Conservation (phyloP, 1,140 invertebrate genomes). For the Leucophenga varia region DNA sequence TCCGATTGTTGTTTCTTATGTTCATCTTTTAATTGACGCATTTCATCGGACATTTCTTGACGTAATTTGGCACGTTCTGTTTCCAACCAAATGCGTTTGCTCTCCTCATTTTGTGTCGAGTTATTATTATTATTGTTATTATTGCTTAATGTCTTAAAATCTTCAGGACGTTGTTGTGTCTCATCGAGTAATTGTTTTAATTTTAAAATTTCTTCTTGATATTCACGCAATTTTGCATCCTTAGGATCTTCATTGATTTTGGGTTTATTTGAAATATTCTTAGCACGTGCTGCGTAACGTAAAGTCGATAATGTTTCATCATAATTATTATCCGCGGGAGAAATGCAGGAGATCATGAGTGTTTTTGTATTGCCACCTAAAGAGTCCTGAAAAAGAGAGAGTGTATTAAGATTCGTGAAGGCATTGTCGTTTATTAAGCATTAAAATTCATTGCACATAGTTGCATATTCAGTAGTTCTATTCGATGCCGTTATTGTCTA, state of each 20-base stretch:
- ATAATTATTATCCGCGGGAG: slow-evolving; percentile 85
- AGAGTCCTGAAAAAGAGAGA: slow-evolving; percentile 82
- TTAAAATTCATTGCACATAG: too few species aligned
- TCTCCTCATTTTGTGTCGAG: too few species aligned
- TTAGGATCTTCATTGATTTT: slow-evolving; percentile 93
- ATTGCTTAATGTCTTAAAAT: not conserved
- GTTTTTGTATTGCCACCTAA: slow-evolving; percentile 93
- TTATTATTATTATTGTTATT: too few species aligned
- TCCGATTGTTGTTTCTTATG: slow-evolving; percentile 57
- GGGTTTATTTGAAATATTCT: slow-evolving; percentile 92
- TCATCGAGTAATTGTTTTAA: slow-evolving; percentile 69
- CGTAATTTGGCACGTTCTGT: slow-evolving; percentile 36
- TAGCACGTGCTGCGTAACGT: slow-evolving; percentile 85
- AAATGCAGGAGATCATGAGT: slow-evolving; percentile 91
- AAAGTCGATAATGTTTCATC: slow-evolving; percentile 90
- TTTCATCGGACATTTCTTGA: slow-evolving; percentile 57
- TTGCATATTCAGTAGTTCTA: too few species aligned
- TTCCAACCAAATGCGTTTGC: slow-evolving; percentile 10
- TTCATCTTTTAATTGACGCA: slow-evolving; percentile 56
- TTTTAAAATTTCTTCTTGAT: slow-evolving; percentile 82
- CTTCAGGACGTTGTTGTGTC: slow-evolving; percentile 17
- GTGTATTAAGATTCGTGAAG: too few species aligned
- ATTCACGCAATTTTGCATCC: slow-evolving; percentile 83
- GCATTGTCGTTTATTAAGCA: too few species aligned
- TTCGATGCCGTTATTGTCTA: too few species aligned